Conservation (phyloP, 2,888 invertebrate species). For the Caenorhabditis japonica region DNA sequence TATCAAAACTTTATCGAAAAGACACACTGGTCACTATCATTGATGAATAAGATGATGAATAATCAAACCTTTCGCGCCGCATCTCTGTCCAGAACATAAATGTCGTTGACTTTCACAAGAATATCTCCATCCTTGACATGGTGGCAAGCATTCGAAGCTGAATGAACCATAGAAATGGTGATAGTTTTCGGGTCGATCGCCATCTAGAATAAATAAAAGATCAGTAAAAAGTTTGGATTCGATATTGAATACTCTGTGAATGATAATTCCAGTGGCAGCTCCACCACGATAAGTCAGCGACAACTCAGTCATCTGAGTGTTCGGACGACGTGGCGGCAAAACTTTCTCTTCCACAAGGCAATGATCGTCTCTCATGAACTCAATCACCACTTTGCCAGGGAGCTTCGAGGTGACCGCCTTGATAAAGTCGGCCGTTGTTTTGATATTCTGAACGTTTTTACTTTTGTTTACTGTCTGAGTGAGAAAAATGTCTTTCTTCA, state of each 20-base stretch:
- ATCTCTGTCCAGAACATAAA: constrained; percentile 56
- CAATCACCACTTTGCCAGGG: constrained; percentile 60
- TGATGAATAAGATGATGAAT: no score
- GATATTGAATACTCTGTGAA: constrained; percentile 55
- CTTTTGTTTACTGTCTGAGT: neutral
- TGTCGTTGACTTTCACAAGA: constrained; percentile 63
- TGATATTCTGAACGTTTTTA: constrained; percentile 43
- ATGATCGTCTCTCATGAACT: constrained; percentile 63
- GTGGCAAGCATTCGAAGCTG: constrained; percentile 57
- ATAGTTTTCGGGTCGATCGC: constrained; percentile 50
- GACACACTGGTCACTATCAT: no score
- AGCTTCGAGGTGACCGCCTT: constrained; percentile 31
- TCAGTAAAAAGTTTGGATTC: no score
- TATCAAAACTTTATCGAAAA: no score
- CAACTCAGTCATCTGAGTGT: constrained; percentile 59
- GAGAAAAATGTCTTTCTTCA: neutral
- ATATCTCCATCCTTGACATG: constrained; percentile 63
- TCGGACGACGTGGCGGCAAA: constrained; percentile 55
- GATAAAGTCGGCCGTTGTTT: constrained; percentile 55
- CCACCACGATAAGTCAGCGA: constrained; percentile 64
- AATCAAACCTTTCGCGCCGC: constrained; percentile 63
- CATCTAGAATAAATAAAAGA: constrained; percentile 49
- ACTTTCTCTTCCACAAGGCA: constrained; percentile 57
- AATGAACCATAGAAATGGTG: constrained; percentile 63
- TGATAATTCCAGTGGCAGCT: constrained; percentile 65